Evolutionary conservation across 2,888 invertebrate species (phyloP).

Genomic region (Melinopterus prodromus): DNA sequence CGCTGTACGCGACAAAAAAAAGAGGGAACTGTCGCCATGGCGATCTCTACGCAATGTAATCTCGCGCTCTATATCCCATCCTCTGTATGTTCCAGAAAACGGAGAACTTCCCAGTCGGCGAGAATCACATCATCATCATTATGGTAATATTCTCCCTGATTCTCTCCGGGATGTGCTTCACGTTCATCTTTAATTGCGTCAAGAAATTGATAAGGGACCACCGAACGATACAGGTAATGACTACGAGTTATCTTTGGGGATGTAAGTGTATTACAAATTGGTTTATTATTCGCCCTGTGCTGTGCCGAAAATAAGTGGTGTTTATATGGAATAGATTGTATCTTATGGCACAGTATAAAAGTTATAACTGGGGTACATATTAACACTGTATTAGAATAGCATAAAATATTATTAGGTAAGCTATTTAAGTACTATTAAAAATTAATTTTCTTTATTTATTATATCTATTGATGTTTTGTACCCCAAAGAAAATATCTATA

Average conservation of each 20-base stretch:
- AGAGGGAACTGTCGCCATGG: not conserved
- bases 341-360: not conserved
- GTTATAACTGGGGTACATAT: not conserved
- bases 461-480: not conserved
- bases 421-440: not conserved
- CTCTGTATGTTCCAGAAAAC: constrained; percentile 48
- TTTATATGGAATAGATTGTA: not conserved
- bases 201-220: constrained; percentile 88
- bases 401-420: not conserved
- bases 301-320: not conserved
- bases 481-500: too few relatives aligned
- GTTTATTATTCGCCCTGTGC: not conserved
- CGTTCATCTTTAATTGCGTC: constrained; percentile 88
- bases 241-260: not conserved
- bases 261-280: not conserved
- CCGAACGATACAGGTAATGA: constrained; percentile 81
- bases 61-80: not conserved
- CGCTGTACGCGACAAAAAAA: not conserved
- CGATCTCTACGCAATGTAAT: not conserved
- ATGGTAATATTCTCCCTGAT: constrained; percentile 88
- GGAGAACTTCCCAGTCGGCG: constrained; percentile 58
- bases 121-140: constrained; percentile 84
- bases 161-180: constrained; percentile 86
- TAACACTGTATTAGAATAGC: not conserved
- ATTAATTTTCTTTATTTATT: not conserved